Evolutionary conservation across 2,797 vertebrate species (phyloP).

Genomic region (Falco berigora): DNA sequence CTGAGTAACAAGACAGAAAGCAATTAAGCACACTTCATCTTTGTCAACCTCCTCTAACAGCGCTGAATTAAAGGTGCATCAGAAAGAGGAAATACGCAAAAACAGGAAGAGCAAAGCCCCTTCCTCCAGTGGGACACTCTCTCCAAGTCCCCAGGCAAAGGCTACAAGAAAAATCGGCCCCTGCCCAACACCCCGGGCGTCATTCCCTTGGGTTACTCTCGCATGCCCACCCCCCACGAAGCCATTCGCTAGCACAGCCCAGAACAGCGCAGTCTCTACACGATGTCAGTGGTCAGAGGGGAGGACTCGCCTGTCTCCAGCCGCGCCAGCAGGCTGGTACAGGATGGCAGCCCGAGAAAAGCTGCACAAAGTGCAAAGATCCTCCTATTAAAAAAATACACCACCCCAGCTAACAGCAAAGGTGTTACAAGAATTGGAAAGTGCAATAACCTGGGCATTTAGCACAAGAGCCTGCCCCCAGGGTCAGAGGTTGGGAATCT

Average conservation of each 20-base stretch:
- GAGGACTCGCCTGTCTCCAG: too few relatives aligned
- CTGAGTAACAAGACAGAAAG: slow-evolving; percentile 25
- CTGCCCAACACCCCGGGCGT: not conserved
- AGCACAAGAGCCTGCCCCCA: not conserved
- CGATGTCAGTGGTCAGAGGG: not conserved
- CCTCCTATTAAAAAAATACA: not conserved
- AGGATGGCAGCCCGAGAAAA: not conserved
- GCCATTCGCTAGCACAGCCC: not conserved
- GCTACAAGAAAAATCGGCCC: not conserved
- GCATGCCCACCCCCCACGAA: not conserved
- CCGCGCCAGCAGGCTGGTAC: not conserved
- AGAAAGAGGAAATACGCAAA: not conserved
- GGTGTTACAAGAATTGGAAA: not conserved
- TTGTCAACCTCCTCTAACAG: not conserved
- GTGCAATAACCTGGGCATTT: not conserved
- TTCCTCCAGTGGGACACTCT: not conserved
- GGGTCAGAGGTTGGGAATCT: not conserved
- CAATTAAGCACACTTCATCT: slow-evolving; percentile 5
- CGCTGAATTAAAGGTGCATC: not conserved
- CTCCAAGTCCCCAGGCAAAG: not conserved
- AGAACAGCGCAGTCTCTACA: not conserved
- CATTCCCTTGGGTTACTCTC: not conserved
- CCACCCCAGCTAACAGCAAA: not conserved
- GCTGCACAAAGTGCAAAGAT: not conserved
- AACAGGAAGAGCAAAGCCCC: not conserved